Percentiles rank a stretch among this genome's conserved stretches.
These are phyloP conservation scores for Lagorchestes hirsutus DNA, from an alignment of 2,797 vertebrate genomes.

Conservation along the genomic window DNA sequence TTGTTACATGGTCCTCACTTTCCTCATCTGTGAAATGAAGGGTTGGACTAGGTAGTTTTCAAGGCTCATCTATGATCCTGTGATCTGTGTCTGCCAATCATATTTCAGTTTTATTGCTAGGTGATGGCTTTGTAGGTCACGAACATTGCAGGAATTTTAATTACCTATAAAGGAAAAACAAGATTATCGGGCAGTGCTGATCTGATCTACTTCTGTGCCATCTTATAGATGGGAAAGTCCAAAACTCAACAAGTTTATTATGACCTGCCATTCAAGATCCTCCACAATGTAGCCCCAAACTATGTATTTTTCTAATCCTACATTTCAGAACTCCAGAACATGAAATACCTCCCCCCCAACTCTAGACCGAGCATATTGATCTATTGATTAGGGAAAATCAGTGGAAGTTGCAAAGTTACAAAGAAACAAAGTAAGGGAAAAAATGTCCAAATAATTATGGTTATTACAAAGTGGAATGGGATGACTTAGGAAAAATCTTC, in stretches of 20 bases:
- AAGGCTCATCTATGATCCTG: neutral
- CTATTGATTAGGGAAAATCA: neutral
- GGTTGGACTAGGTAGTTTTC: neutral
- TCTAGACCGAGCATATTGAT: neutral
- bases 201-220: neutral
- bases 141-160: neutral
- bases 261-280: neutral
- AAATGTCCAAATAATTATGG: neutral
- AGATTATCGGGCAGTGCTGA: neutral
- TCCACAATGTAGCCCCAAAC: neutral
- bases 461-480: neutral
- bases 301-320: neutral
- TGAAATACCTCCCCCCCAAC: neutral
- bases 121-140: neutral
- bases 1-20: neutral
- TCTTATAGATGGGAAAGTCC: neutral
- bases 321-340: neutral
- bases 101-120: neutral
- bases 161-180: neutral
- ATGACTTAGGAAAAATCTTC: neutral
- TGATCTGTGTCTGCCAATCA: neutral
- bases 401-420: neutral
- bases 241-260: neutral
- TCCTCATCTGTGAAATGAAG: neutral
- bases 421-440: neutral